Evolutionary conservation across 2,113 vertebrate genomes (phyloP), one percentile per base, ranked within the genome.

Genomic region (Brachypodius melanocephalos): DNA sequence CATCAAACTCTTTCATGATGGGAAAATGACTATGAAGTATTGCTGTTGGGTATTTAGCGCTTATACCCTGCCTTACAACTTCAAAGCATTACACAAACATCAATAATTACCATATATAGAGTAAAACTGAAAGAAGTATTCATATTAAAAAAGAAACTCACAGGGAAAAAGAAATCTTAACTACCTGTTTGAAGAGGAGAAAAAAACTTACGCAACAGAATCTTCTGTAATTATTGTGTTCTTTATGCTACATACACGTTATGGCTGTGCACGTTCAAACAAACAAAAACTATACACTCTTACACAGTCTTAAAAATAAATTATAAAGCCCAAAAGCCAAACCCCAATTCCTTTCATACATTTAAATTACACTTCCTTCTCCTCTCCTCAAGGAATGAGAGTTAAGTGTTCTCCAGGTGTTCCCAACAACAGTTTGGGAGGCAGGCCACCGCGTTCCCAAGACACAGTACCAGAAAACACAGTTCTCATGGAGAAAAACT

Each of bases 391-490:
- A 78, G 17, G 74, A 75, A 65, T 46, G 79, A 92, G 88, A 36
- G 57, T 25, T 31, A 90, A 96, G 82, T 71, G 68, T 36, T 94
- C 93, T 94, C 96, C 90, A 97, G 92, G 96, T 92, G 94, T 85
- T 93, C 96, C 80, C 80, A 94, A 12, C 55, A 95, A 95, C 75
- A 82, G 84, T 88, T 92, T 95, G 85, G 78, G 69, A 97, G 69
- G 74, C 82, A 28, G 3, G 36, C 84, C 88, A 83, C 75, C 26
- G 32, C 1, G 1, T 40, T 97, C 96, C 92, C 95, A 89, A 51
- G 79, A 88, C 61, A 80, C 48, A 46, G 65, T 14, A 69, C 69
- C 79, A 89, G 43, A 85, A 16, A 73, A 95, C 66, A 57, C 25
- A 10, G 62, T 89, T 91, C 97, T 94, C 89, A 85, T 28, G 65